Base-by-base conservation (phyloP, 1,140 invertebrate genomes). In the Trissolcus basalis region DNA sequence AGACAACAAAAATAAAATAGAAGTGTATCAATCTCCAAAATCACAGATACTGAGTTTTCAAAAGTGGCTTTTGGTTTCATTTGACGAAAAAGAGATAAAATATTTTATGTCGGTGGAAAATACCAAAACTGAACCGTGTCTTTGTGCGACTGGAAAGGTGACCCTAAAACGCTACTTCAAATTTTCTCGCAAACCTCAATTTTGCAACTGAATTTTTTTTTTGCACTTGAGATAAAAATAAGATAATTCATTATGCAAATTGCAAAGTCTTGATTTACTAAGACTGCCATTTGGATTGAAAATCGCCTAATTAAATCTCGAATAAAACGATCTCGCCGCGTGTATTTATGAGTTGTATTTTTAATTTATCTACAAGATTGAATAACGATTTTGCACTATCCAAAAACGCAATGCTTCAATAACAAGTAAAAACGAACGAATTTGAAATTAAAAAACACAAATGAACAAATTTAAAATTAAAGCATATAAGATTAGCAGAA, bases 1-100 rank as follows among this genome's bases (percentile, higher is more conserved):
- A 65, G 47, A 48, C n/a, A n/a, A n/a, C n/a, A 51, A 59, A 10
- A 5, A 36, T 47, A 41, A 65, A 54, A 39, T 47, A 32, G 41
- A 13, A n/a, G n/a, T 64, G 33, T 8, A 6, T 27, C 19, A 27
- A 27, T 27, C 19, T 27, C 19, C 13, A 48, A 59, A 59, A 39
- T 32, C 16, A n/a, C n/a, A 27, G 32, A 47, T 63, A 63, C 50
- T 53, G 50, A 39, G 9, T 39, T n/a, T 39, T 39, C 36, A 1
- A 39, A 39, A 39, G n/a, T n/a, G n/a, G n/a, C n/a, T n/a, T n/a
- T n/a, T n/a, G n/a, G n/a, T n/a, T n/a, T n/a, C n/a, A n/a, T n/a
- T n/a, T n/a, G n/a, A n/a, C n/a, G n/a, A n/a, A n/a, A n/a, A n/a
- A n/a, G n/a, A n/a, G n/a, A n/a, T n/a, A 11, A 10, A 39, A 27